phyloP scores from a whole-genome alignment of 2,113 vertebrate genomes.

The Rhea pennata region DNA sequence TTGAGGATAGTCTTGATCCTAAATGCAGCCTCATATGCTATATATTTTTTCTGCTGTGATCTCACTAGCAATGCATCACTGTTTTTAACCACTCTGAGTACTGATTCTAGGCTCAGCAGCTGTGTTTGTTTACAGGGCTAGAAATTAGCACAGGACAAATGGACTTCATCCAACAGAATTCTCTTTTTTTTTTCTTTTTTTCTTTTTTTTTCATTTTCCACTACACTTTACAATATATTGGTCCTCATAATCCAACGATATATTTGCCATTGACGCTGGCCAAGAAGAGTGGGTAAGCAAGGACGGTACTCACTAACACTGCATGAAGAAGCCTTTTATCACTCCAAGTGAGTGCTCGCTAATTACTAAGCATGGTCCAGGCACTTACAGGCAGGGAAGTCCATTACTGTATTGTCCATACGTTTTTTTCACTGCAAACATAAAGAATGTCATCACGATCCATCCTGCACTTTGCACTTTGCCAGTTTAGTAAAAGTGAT shows the following conservation, averaged over 20 bases:
- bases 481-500: neutral
- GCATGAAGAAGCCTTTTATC: neutral
- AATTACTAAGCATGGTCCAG: neutral
- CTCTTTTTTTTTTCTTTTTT: slow-evolving; percentile 60
- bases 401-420: neutral
- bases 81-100: slow-evolving; percentile 71
- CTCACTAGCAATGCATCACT: slow-evolving; percentile 70
- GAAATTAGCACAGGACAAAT: slow-evolving; percentile 76
- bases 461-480: neutral
- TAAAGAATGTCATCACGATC: neutral
- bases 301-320: neutral
- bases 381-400: neutral
- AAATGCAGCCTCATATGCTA: slow-evolving; percentile 33
- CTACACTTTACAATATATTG: slow-evolving; percentile 73
- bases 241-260: slow-evolving; percentile 69
- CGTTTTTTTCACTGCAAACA: neutral
- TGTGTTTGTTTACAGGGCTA: slow-evolving; percentile 84
- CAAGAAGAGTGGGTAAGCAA: slow-evolving; percentile 45
- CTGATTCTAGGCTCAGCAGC: slow-evolving; percentile 76
- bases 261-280: slow-evolving; percentile 33
- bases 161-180: slow-evolving; percentile 64
- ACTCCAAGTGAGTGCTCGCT: neutral
- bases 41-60: slow-evolving; percentile 61
- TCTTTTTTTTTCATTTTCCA: slow-evolving; percentile 65
- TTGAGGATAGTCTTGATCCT: slow-evolving; percentile 10